These are phyloP conservation scores for Drosophila jambulina DNA, from an alignment of 1,140 invertebrate genomes.

Conservation along the genomic window DNA sequence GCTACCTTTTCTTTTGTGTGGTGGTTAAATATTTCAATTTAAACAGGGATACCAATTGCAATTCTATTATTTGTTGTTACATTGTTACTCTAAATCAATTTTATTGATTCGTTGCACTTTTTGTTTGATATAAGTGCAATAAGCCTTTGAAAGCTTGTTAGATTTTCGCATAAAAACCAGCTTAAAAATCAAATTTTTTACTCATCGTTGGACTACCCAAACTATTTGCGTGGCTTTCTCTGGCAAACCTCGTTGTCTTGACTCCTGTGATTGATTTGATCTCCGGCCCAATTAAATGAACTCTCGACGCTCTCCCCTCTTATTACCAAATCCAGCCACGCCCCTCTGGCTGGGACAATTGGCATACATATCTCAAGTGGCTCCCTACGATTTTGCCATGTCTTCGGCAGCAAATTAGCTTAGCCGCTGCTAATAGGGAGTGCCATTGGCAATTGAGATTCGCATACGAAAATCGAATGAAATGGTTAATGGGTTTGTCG, in stretches of 20 bases:
- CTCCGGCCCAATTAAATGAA: conserved; percentile 37
- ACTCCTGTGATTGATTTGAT: conserved; percentile 38
- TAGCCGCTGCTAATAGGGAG: conserved; percentile 65
- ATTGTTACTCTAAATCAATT: neutral
- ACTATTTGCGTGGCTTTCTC: conserved; percentile 1
- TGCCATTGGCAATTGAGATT: conserved; percentile 77
- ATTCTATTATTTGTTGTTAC: neutral
- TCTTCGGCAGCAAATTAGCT: conserved; percentile 75
- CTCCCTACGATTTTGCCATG: conserved; percentile 54
- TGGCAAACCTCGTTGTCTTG: conserved; percentile 3
- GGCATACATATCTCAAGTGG: conserved; percentile 39
- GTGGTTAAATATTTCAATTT: neutral
- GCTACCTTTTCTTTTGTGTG: neutral
- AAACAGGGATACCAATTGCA: neutral
- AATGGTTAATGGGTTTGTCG: conserved; percentile 68
- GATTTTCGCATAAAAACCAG: no score
- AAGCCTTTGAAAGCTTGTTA: neutral
- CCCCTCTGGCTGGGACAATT: conserved; percentile 39
- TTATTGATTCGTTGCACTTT: neutral
- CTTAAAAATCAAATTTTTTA: neutral
- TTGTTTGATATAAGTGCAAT: neutral
- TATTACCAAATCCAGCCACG: conserved; percentile 37
- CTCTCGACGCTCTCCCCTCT: conserved; percentile 16
- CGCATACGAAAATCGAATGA: conserved; percentile 78
- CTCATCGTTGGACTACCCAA: neutral